These are phyloP conservation scores for Autographa pulchrina DNA, from an alignment of 2,888 invertebrate species.

Conservation along the genomic window DNA sequence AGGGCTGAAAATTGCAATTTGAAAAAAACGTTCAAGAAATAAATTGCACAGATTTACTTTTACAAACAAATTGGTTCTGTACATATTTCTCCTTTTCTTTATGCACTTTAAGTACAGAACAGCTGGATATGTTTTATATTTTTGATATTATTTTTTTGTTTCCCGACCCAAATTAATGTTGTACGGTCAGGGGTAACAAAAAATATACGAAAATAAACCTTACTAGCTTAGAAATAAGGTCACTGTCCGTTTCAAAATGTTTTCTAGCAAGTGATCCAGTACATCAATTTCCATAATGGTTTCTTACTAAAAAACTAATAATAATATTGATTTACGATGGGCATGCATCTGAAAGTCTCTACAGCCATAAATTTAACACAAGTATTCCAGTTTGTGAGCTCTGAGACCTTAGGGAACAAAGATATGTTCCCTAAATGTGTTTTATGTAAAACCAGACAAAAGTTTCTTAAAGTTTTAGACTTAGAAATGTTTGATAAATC, in stretches of 20 bases:
- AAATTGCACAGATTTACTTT: slow-evolving; percentile 39
- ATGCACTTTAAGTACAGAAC: not conserved
- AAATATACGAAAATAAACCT: not conserved
- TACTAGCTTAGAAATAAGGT: not conserved
- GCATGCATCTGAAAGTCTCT: slow-evolving; percentile 20
- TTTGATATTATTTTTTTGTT: not conserved
- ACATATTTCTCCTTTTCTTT: not conserved
- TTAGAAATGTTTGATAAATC: not conserved
- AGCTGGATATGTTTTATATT: too few species aligned
- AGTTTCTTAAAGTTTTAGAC: slow-evolving; percentile 12
- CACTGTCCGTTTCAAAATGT: not conserved
- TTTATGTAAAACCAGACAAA: slow-evolving; percentile 24
- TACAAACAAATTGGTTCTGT: slow-evolving; percentile 29
- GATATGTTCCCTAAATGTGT: slow-evolving; percentile 23
- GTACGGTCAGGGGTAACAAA: not conserved
- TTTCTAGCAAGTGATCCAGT: not conserved
- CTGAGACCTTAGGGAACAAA: slow-evolving; percentile 17
- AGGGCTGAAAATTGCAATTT: slow-evolving; percentile 51
- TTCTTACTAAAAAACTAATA: not conserved
- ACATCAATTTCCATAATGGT: slow-evolving; percentile 6
- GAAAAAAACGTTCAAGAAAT: slow-evolving; percentile 27
- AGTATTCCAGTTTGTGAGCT: slow-evolving; percentile 39
- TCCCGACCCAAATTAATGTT: not conserved
- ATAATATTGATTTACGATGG: slow-evolving; percentile 33
- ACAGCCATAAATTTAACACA: slow-evolving; percentile 42